Evolutionary conservation across 2,797 vertebrate genomes (phyloP).

Genomic region (Pelodytes ibericus): DNA sequence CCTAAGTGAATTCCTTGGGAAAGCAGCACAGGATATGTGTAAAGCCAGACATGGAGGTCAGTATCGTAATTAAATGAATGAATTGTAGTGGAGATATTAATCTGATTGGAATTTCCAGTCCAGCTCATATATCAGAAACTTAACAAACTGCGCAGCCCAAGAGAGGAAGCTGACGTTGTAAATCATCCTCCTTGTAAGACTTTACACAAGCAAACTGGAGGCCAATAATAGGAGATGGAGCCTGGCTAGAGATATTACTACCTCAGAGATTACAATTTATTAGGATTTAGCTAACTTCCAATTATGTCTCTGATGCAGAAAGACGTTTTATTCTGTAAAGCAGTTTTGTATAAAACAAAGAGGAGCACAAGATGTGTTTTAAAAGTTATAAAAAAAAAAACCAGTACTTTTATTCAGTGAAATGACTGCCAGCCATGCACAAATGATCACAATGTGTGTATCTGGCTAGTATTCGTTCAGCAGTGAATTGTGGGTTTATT

Average conservation of each 20-base stretch:
- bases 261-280: neutral
- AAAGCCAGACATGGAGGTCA: constrained; percentile 14
- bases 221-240: constrained; percentile 8
- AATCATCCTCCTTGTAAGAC: constrained; percentile 22
- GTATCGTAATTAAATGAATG: accelerated
- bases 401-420: no score
- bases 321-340: no score
- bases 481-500: no score
- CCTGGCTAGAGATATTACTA: neutral
- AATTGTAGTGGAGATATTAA: constrained; percentile 18
- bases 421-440: no score
- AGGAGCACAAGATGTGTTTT: no score
- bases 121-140: neutral
- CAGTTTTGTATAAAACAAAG: no score
- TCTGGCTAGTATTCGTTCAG: no score
- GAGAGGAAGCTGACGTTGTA: constrained; percentile 31
- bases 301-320: no score
- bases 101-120: neutral
- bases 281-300: neutral
- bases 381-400: no score
- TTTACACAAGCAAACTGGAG: neutral
- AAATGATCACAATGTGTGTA: no score
- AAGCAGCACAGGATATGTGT: no score
- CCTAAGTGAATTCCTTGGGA: constrained; percentile 19
- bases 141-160: constrained; percentile 8